Conservation (phyloP, 2,888 invertebrate genomes). For the Drosophila sordidula region DNA sequence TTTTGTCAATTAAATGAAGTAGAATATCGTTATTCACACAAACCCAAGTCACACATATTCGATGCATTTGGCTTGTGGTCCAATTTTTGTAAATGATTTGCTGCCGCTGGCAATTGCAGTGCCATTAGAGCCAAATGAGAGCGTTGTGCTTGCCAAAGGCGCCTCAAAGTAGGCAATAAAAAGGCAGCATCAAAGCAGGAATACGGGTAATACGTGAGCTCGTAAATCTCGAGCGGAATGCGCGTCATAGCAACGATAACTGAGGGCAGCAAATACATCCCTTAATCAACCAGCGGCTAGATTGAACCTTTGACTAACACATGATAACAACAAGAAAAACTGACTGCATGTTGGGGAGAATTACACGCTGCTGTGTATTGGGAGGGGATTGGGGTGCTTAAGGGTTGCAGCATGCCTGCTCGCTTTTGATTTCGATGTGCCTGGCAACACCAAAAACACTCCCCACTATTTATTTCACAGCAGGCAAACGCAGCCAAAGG, state of each 20-base stretch:
- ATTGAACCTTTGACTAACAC: slow-evolving; percentile 74
- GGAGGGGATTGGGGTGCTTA: slow-evolving; percentile 34
- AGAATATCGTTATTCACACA: neutral
- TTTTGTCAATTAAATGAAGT: neutral
- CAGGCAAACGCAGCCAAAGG: slow-evolving; percentile 14
- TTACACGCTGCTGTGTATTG: neutral
- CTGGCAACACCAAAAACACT: slow-evolving; percentile 67
- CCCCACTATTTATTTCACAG: slow-evolving; percentile 48
- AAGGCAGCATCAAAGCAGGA: slow-evolving; percentile 33
- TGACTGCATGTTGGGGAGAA: slow-evolving; percentile 49
- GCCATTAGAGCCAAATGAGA: slow-evolving; percentile 26
- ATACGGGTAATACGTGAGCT: slow-evolving; percentile 44
- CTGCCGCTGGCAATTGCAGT: slow-evolving; percentile 4
- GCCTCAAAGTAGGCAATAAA: slow-evolving; percentile 71
- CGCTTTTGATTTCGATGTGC: slow-evolving; percentile 45
- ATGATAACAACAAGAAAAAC: slow-evolving; percentile 60
- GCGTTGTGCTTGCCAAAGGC: slow-evolving; percentile 17
- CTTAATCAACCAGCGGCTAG: slow-evolving; percentile 56
- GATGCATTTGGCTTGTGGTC: neutral
- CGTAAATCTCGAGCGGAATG: slow-evolving; percentile 53
- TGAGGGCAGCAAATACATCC: slow-evolving; percentile 38
- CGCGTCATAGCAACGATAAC: slow-evolving; percentile 30
- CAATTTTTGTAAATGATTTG: neutral
- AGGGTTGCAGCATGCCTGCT: slow-evolving; percentile 62
- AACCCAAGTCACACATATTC: neutral